phyloP scores from a whole-genome alignment of 2,888 invertebrate genomes.

The Sesia apiformis region DNA sequence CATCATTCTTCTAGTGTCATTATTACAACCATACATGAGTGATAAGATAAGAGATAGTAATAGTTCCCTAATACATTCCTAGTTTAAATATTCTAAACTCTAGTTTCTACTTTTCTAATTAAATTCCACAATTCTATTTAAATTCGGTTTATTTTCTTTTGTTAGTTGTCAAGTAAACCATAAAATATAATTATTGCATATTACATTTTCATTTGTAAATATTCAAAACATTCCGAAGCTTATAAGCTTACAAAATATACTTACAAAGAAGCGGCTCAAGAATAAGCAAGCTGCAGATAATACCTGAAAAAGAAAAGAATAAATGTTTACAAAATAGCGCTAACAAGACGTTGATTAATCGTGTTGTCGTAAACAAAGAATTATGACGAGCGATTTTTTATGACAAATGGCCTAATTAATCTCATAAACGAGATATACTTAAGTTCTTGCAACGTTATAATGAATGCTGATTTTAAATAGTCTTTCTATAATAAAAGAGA shows the following conservation, averaged over 20 bases:
- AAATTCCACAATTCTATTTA: too few relatives aligned
- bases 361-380: conserved; percentile 24
- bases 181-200: too few relatives aligned
- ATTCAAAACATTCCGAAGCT: too few relatives aligned
- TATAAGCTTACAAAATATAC: background rate
- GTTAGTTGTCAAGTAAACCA: too few relatives aligned
- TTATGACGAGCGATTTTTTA: conserved; percentile 25
- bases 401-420: conserved; percentile 15
- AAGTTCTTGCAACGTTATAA: background rate
- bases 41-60: too few relatives aligned
- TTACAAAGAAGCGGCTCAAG: background rate
- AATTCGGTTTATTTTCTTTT: too few relatives aligned
- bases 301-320: conserved; percentile 1
- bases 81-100: too few relatives aligned
- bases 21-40: too few relatives aligned
- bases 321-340: conserved; percentile 8
- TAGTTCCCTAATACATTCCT: too few relatives aligned
- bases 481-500: background rate
- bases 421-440: conserved; percentile 2
- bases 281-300: background rate
- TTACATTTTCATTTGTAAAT: too few relatives aligned
- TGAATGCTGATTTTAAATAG: background rate
- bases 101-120: too few relatives aligned
- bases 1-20: too few relatives aligned
- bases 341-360: conserved; percentile 24